These are phyloP conservation scores for Porites lutea DNA, from an alignment of 64 coral and sea anemone genomes.

Conservation along the genomic window DNA sequence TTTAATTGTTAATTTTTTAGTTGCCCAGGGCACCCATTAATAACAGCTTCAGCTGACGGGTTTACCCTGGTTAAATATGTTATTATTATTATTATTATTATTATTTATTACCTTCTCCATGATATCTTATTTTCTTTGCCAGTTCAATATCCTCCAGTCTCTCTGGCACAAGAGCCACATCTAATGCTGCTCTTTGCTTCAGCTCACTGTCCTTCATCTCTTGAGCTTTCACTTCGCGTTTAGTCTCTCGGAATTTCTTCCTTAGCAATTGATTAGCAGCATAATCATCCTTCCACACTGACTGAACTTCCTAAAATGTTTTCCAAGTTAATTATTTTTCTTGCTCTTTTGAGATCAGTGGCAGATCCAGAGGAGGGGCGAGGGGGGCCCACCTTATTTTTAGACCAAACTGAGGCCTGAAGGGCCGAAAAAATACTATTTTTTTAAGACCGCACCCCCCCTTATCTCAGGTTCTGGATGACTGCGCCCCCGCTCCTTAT, in stretches of 20 bases:
- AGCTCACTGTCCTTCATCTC: conserved; percentile 76
- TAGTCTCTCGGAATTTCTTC: conserved; percentile 96
- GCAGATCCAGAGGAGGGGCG: too few relatives aligned
- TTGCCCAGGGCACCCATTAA: too few relatives aligned
- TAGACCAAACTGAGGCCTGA: too few relatives aligned
- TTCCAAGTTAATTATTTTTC: background rate
- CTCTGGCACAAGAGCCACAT: conserved; percentile 80
- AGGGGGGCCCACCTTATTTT: too few relatives aligned
- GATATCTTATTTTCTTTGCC: conserved; percentile 83
- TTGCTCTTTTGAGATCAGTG: background rate
- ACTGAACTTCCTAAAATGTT: conserved; percentile 76
- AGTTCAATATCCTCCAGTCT: conserved; percentile 76
- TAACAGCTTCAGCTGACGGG: too few relatives aligned
- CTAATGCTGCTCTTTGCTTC: conserved; percentile 73
- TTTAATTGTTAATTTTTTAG: too few relatives aligned
- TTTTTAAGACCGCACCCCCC: too few relatives aligned
- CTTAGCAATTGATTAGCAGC: conserved; percentile 91
- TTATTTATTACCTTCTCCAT: conserved; percentile 60
- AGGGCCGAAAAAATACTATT: too few relatives aligned
- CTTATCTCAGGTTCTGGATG: too few relatives aligned
- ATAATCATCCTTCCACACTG: conserved; percentile 97
- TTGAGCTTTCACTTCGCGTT: conserved; percentile 75
- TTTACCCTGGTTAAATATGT: too few relatives aligned
- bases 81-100: too few relatives aligned
- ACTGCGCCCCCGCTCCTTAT: too few relatives aligned